Base-by-base conservation (phyloP, 2,888 invertebrate genomes). In the Torymus tubicola region DNA sequence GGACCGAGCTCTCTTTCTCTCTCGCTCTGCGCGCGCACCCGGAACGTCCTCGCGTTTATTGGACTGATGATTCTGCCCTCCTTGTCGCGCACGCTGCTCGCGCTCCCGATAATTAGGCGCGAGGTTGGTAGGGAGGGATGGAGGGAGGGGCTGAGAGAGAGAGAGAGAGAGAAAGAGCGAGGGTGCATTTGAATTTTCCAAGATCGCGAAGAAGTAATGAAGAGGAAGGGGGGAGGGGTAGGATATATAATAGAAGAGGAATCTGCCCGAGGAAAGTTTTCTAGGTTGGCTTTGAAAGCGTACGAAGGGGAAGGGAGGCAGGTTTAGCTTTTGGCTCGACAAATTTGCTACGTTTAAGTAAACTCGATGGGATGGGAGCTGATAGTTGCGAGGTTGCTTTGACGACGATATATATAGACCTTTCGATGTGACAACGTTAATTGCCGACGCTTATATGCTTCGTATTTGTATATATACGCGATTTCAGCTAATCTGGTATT, bases 51-150 rank as follows among this genome's bases (percentile, higher is more conserved):
- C 21, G 21, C 13, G 13, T 55, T 53, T 68, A 68, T 68, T 55
- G 68, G 24, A 50, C 42, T 50, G 58, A 58, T 71, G 70, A 71
- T 71, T 71, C 50, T 70, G 70, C 70, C 70, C 70, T 70, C 42
- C 70, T 70, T 58, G 70, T 42, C 70, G 14, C 42, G 55, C n/a
- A n/a, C n/a, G n/a, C n/a, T n/a, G n/a, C n/a, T n/a, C 42, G 16
- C 13, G 12, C 58, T 16, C 50, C 50, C 24, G 61, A 52, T 71
- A 71, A 71, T 71, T 71, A 71, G 71, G 71, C 71, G 61, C 61
- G 61, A 71, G 71, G 61, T 61, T 61, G 61, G 31, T 31, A 21
- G 50, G 55, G 50, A 16, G 58, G 16, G 18, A n/a, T 0, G 16
- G 65, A 50, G 24, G 52, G 5, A 16, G 24, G 13, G n/a, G 53